Conservation (phyloP, 2,888 invertebrate species). For the Portevinia maculata region DNA sequence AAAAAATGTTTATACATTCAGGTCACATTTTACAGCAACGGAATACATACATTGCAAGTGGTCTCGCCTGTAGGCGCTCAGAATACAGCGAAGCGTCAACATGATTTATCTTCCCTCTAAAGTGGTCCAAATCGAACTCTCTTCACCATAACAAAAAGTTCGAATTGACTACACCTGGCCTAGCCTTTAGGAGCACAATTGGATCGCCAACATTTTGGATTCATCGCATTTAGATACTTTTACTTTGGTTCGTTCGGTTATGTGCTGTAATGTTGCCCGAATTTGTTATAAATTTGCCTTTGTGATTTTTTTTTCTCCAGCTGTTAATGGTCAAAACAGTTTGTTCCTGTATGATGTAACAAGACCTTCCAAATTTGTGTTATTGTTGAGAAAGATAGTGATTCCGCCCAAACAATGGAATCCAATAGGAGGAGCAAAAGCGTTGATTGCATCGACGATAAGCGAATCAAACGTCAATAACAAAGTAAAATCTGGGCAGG, state of each 20-base stretch:
- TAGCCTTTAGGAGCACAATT: slow-evolving; percentile 47
- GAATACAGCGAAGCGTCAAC: slow-evolving; percentile 36
- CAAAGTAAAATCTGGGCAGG: neutral
- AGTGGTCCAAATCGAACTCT: slow-evolving; percentile 45
- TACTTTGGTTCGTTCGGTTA: slow-evolving; percentile 36
- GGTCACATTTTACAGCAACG: slow-evolving; percentile 24
- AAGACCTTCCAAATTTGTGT: slow-evolving; percentile 13
- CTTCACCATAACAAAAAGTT: slow-evolving; percentile 11
- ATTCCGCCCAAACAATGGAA: slow-evolving; percentile 55
- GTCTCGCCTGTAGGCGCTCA: slow-evolving; percentile 44
- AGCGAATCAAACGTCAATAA: slow-evolving; percentile 59
- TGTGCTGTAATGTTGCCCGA: slow-evolving; percentile 45
- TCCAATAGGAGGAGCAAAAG: slow-evolving; percentile 54
- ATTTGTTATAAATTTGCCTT: slow-evolving; percentile 19
- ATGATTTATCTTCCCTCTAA: slow-evolving; percentile 56
- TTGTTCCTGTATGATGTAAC: slow-evolving; percentile 56
- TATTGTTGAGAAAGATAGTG: slow-evolving; percentile 16
- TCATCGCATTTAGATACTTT: slow-evolving; percentile 28
- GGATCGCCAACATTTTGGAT: slow-evolving; percentile 22
- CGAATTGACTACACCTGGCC: slow-evolving; percentile 24
- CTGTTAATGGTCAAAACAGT: slow-evolving; percentile 24
- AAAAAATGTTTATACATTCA: neutral
- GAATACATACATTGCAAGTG: slow-evolving; percentile 31
- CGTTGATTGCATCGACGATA: slow-evolving; percentile 52
- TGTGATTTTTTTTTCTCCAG: slow-evolving; percentile 10